Base-by-base conservation (phyloP, 2,797 vertebrate species). In the Enteromius paludinosus region DNA sequence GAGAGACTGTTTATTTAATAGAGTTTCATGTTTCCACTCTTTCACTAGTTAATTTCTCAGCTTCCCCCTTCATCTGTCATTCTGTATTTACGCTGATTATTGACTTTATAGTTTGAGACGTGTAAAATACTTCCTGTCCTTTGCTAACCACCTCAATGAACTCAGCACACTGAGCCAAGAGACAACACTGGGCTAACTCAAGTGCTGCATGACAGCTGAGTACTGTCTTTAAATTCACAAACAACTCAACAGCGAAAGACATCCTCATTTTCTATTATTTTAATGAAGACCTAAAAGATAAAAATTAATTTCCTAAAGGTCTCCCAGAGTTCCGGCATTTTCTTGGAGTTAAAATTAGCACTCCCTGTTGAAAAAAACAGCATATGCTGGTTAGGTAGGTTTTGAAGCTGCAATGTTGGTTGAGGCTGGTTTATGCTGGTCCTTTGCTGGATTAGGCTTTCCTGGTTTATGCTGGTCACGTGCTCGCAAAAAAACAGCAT, bases 71-170 rank as follows among this genome's bases (percentile, higher is more conserved):
- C 25, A 64, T 68, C 83, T 66, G 43, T 76, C 15, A 59, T 5
- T 33, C 56, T 49, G 17, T 43, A 23, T 38, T 41, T 72, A 25
- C 1, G 15, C 49, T 64, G 43, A 73, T 73, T 38, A 72, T 52
- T 64, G 43, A 23, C 30, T 80, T 72, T 12, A 72, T 33, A 81
- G 28, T 20, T 81, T 64, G 41, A 43, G 28, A 49, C n/a, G 14
- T 78, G 43, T 23, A 64, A 25, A 78, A 65, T 12, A 35, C 43
- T 65, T 78, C 61, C 49, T 79, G 65, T 79, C n/a, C 17, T 56
- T 25, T 69, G n/a, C 28, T 11, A 65, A 41, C 33, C 73, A 41
- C 54, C 7, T 62, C 35, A 76, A 6, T 25, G 54, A 76, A 76
- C 56, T 15, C 73, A 41, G 35, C 23, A 45, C 23, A 17, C 33